Evolutionary conservation across 2,797 vertebrate genomes (phyloP).

Genomic region (Selene dorsalis): DNA sequence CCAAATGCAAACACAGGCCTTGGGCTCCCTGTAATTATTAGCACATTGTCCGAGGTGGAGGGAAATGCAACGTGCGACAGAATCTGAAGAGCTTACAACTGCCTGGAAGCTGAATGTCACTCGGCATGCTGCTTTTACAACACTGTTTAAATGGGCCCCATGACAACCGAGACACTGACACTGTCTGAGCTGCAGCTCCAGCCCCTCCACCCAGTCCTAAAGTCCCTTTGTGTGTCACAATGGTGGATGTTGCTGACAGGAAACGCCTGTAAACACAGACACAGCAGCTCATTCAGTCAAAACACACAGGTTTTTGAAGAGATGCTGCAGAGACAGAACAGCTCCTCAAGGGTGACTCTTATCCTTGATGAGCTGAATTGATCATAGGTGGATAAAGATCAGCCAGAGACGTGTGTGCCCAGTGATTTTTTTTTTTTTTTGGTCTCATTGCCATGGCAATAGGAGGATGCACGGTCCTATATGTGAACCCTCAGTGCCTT

Average conservation of each 20-base stretch:
- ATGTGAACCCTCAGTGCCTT: too few species aligned
- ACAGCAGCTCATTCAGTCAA: constrained; percentile 17
- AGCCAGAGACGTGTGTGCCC: constrained; percentile 6
- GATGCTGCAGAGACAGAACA: background rate
- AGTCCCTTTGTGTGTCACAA: constrained; percentile 26
- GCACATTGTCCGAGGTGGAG: constrained; percentile 70
- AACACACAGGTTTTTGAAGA: constrained; percentile 15
- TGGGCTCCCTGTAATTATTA: constrained; percentile 79
- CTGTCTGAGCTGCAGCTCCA: constrained; percentile 34
- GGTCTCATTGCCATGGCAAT: constrained; percentile 33
- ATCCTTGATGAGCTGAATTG: constrained; percentile 6
- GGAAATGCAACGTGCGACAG: constrained; percentile 66
- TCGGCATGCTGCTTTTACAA: constrained; percentile 51
- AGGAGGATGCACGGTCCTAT: constrained; percentile 8
- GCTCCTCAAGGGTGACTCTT: background rate
- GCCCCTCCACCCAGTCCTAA: constrained; percentile 27
- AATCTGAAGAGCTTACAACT: constrained; percentile 58
- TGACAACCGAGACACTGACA: constrained; percentile 50
- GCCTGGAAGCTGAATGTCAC: constrained; percentile 61
- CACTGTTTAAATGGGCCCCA: constrained; percentile 49
- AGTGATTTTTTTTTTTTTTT: background rate
- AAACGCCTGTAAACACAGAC: constrained; percentile 38
- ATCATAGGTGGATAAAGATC: constrained; percentile 14
- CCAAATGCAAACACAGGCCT: constrained; percentile 71
- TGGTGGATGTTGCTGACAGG: constrained; percentile 31